Evolutionary conservation across 2,888 invertebrate species (phyloP), one percentile per base, ranked within the genome.

Genomic region (Mythimna loreyi): DNA sequence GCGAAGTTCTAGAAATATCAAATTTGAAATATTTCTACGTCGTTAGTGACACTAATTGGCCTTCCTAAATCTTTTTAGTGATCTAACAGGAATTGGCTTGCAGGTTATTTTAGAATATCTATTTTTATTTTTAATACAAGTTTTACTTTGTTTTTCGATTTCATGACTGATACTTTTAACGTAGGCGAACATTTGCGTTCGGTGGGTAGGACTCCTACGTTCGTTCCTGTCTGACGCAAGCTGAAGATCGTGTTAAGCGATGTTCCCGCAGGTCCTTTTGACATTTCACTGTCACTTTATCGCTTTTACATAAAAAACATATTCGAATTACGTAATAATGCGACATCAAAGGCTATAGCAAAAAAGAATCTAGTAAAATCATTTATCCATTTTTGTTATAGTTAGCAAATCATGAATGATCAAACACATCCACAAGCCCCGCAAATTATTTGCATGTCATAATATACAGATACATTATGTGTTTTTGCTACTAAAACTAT

Each of bases 401-500:
- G n/a, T 30, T 16, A 43, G 8, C 25, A 25, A 53, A 33, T 30
- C 40, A 40, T 40, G 16, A 3, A 16, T 40, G 40, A 40, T 40
- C 50, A 65, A 73, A 67, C 33, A 67, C 28, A 57, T 50, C 11
- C 19, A 40, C 40, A 40, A 40, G 19, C 16, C 36, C 30, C 16
- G 23, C n/a, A 7, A 21, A 73, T 45, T 43, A 28, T 65, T 56
- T 30, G 5, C n/a, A 52, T 49, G 55, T 52, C 43, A 69, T 65
- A 62, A 65, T 62, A 62, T 53, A 59, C 36, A 60, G 21, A 61
- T 55, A 60, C 69, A 49, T 62, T 52, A 69, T 59, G 36, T 68
- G 69, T 75, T 75, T 68, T 63, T 66, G 56, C 60, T 53, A 66
- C 56, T 61, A 75, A 70, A 70, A 63, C 66, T 80, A 66, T 78